Evolutionary conservation across 2,888 invertebrate species (phyloP).

Genomic region (Ichneumon xanthorius): DNA sequence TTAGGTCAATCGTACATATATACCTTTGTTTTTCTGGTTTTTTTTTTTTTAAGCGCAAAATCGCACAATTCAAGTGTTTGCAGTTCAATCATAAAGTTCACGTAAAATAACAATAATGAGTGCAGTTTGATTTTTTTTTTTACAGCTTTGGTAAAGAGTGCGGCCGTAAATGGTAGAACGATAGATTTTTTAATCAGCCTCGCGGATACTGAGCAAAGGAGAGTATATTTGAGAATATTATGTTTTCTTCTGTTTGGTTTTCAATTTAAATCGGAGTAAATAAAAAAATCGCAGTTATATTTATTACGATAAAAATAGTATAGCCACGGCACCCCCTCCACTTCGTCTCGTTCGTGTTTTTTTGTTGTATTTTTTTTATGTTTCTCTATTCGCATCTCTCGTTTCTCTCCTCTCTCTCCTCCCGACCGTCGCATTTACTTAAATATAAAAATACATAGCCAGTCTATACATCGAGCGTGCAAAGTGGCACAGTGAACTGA

Average conservation of each 20-base stretch:
- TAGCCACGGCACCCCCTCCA: slow-evolving; percentile 77
- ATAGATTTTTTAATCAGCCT: slow-evolving; percentile 42
- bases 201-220: slow-evolving; percentile 53
- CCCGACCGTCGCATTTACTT: slow-evolving; percentile 78
- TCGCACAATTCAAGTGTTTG: slow-evolving; percentile 8
- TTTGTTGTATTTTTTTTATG: slow-evolving; percentile 53
- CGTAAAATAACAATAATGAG: slow-evolving; percentile 42
- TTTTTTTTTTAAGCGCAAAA: neutral
- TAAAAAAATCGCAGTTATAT: slow-evolving; percentile 55
- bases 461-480: slow-evolving; percentile 85
- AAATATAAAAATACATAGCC: slow-evolving; percentile 85
- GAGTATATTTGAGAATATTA: slow-evolving; percentile 33
- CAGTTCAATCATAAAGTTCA: slow-evolving; percentile 47
- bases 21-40: slow-evolving; percentile 10
- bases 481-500: slow-evolving; percentile 84
- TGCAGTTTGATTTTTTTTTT: slow-evolving; percentile 62
- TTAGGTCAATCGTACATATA: neutral
- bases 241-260: slow-evolving; percentile 17
- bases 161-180: slow-evolving; percentile 50
- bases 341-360: slow-evolving; percentile 49
- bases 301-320: slow-evolving; percentile 63
- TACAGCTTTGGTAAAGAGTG: slow-evolving; percentile 51
- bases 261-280: slow-evolving; percentile 48
- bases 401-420: slow-evolving; percentile 27
- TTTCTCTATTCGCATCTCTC: slow-evolving; percentile 51